A percentile compares a stretch with the other conserved stretches of the same genome.
Evolutionary conservation across 2,888 invertebrate genomes (phyloP).

Genomic region (Pilophorus perplexus): DNA sequence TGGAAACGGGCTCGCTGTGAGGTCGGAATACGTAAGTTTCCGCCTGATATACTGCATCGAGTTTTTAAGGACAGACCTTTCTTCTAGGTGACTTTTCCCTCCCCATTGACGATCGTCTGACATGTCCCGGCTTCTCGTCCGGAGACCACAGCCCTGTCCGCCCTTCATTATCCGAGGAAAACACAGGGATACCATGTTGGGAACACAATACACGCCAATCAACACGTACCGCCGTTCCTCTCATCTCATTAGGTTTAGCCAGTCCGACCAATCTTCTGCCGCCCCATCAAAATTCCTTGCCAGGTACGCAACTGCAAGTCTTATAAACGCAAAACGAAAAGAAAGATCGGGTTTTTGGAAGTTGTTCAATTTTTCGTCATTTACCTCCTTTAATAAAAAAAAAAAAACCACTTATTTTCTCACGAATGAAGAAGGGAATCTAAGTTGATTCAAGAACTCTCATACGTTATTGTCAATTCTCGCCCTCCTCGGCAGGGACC

Average conservation of each 20-base stretch:
- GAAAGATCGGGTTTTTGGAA: no score
- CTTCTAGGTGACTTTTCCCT: slow-evolving; percentile 7
- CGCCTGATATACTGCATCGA: slow-evolving; percentile 32
- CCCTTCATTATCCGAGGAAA: slow-evolving; percentile 34
- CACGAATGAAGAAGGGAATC: no score
- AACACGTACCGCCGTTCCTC: slow-evolving; percentile 26
- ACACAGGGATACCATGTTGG: slow-evolving; percentile 35
- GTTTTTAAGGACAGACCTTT: slow-evolving; percentile 22
- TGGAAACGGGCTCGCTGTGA: slow-evolving; percentile 42
- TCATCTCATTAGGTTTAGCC: slow-evolving; percentile 34
- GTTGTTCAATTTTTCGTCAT: no score
- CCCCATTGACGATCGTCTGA: slow-evolving; percentile 38
- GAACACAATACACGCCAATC: slow-evolving; percentile 41
- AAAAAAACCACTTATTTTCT: no score
- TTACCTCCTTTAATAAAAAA: no score
- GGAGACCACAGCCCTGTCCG: not conserved
- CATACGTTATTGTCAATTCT: no score
- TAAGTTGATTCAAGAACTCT: no score
- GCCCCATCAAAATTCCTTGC: slow-evolving; percentile 3
- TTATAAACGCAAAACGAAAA: no score
- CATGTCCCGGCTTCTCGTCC: slow-evolving; percentile 14
- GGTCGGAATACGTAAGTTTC: slow-evolving; percentile 42
- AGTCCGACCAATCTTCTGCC: slow-evolving; percentile 12
- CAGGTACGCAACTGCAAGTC: no score
- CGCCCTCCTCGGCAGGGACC: no score